Evolutionary conservation across 2,888 invertebrate species (phyloP), one percentile per base, ranked within the genome.

Genomic region (Eilema depressum): DNA sequence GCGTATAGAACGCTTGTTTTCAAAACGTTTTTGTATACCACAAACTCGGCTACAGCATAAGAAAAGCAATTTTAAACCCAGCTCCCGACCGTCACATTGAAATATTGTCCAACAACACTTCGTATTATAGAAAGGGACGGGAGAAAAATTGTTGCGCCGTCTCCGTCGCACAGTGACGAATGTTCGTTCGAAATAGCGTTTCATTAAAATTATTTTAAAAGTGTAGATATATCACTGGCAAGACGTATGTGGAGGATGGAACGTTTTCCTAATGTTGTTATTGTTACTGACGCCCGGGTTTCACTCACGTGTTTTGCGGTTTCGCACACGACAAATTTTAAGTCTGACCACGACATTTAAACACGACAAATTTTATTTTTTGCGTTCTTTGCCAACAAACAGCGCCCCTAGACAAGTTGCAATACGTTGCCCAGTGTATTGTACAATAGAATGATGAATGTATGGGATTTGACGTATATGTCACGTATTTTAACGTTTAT

Each of bases 51-150:
- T 23, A 63, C 67, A 75, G 72, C 63, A 73, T 33, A 71, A 73
- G 74, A 77, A 70, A 81, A 80, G 80, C 75, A 83, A 81, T 80
- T 81, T 80, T 72, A 81, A 76, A 78, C 68, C 66, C 65, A 73
- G 78, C 78, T 75, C 72, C 73, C 75, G 71, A 70, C 71, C 76
- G 75, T 74, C 80, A 73, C 81, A 53, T 74, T 86, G 86, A 88
- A 83, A 88, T 87, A 88, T 88, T 82, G 85, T 83, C 75, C 72
- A 63, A 75, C 69, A 41, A 63, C 69, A 60, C 72, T 56, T 68
- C 53, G 66, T 84, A 80, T 83, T 86, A 86, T 84, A 85, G 87
- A 89, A 86, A 85, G 84, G 81, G 87, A 88, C 75, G 73, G 77
- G 75, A 86, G 87, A 89, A 85, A 86, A 86, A 89, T 88, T 84